Conservation (phyloP, 2,888 invertebrate species). For the Drosophila basisetae region DNA sequence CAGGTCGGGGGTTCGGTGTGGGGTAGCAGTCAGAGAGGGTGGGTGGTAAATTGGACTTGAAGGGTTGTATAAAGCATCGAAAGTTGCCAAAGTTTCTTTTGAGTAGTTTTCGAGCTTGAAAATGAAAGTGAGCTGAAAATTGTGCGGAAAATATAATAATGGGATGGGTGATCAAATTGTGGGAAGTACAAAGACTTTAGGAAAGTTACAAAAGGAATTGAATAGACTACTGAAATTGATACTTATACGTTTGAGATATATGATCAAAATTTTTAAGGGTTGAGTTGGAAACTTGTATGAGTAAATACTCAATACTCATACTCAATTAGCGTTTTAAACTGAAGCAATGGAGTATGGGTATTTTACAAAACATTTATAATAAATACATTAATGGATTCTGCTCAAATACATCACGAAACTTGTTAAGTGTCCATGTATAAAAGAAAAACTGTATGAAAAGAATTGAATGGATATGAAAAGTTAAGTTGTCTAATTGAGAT, state of each 20-base stretch:
- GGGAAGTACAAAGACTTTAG: constrained; percentile 11
- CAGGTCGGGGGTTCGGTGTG: constrained; percentile 23
- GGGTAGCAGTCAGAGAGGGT: constrained; percentile 9
- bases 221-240: constrained; percentile 7
- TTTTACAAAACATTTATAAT: background rate
- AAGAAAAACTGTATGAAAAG: background rate
- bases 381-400: background rate
- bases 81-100: constrained; percentile 51
- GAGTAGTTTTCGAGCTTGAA: constrained; percentile 39
- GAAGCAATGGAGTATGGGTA: background rate
- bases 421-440: background rate
- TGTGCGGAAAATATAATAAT: background rate
- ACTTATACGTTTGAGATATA: constrained; percentile 10
- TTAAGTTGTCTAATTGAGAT: background rate
- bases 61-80: constrained; percentile 45
- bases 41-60: constrained; percentile 28
- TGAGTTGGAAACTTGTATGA: background rate
- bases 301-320: background rate
- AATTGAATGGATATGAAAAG: background rate
- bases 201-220: constrained; percentile 15
- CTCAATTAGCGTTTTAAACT: background rate
- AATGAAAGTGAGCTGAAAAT: constrained; percentile 40
- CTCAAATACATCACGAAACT: background rate
- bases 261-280: background rate
- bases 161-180: constrained; percentile 19